phyloP scores from a whole-genome alignment of 2,888 invertebrate genomes.

The Xanthorhoe spadicearia region DNA sequence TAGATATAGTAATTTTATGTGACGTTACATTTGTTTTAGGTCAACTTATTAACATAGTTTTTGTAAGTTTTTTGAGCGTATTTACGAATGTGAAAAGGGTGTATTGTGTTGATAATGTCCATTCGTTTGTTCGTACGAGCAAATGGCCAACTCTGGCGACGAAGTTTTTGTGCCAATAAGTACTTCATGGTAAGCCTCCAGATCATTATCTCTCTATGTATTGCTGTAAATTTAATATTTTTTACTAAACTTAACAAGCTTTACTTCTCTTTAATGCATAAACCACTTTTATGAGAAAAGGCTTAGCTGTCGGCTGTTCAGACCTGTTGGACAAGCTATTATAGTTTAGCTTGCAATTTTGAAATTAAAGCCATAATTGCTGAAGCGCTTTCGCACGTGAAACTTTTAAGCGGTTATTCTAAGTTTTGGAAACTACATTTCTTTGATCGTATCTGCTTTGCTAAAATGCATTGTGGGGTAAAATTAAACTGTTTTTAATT shows the following conservation, averaged over 20 bases:
- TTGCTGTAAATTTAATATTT: no score
- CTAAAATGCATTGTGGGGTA: background rate
- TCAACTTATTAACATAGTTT: constrained; percentile 31
- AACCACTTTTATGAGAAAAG: background rate
- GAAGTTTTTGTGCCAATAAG: no score
- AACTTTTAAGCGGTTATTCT: constrained; percentile 25
- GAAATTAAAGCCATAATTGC: constrained; percentile 28
- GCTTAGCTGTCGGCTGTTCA: constrained; percentile 9
- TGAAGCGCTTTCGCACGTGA: constrained; percentile 21
- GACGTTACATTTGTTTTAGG: constrained; percentile 37
- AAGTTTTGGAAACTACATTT: constrained; percentile 4
- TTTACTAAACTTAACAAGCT: background rate
- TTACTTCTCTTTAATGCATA: background rate
- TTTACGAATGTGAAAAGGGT: constrained; percentile 6
- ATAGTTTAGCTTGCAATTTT: constrained; percentile 29
- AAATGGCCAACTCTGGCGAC: no score
- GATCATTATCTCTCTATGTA: no score
- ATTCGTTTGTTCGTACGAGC: no score
- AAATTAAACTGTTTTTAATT: background rate
- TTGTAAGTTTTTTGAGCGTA: constrained; percentile 20
- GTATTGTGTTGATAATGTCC: constrained; percentile 9
- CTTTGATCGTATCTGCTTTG: background rate
- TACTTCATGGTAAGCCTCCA: no score
- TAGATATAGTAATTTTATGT: background rate
- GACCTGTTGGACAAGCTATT: constrained; percentile 32